Evolutionary conservation across 2,888 invertebrate species (phyloP), one percentile per base, ranked within the genome.

Genomic region (Drosophila colorata): DNA sequence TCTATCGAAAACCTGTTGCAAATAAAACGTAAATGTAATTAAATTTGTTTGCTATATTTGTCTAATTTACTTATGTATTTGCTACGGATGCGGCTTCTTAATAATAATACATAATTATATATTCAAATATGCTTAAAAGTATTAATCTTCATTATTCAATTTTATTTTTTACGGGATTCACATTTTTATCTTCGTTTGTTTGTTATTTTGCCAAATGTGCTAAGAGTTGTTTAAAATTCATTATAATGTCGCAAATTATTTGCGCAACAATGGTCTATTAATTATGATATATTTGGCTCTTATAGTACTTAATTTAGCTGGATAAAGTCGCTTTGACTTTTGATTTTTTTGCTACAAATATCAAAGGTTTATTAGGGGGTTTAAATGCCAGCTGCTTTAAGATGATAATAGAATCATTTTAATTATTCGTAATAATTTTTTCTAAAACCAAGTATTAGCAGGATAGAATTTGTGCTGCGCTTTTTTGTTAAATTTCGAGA

Each of bases 1-100:
- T 60, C 74, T 55, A 60, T 71, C 72, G 33, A 61, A 72, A 77
- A 69, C 78, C 72, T 74, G 78, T 74, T 73, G 51, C 28, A 68
- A 74, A 76, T 61, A 16, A 46, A 73, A 65, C 53, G 25, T 18
- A 56, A 47, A 40, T 67, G 14, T 35, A 75, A 69, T 53, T 57
- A 48, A 41, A 65, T 23, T 47, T 33, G 18, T 40, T 59, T 20
- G 53, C 40, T 41, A 38, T 52, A 40, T 35, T 33, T 41, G 41
- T 38, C 14, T 3, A 51, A 41, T 46, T 66, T 14, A 57, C 28
- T 40, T 51, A 20, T 16, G 9, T 37, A 16, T 37, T 53, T 71
- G 31, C 40, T 35, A 37, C 14, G 35, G 61, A 46, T n/a, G 9
- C 9, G 14, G 18, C 6, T 61, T 47, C 48, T 41, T 48, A 31